Evolutionary conservation across 2,888 invertebrate species (phyloP).

Genomic region (Metalampra italica): DNA sequence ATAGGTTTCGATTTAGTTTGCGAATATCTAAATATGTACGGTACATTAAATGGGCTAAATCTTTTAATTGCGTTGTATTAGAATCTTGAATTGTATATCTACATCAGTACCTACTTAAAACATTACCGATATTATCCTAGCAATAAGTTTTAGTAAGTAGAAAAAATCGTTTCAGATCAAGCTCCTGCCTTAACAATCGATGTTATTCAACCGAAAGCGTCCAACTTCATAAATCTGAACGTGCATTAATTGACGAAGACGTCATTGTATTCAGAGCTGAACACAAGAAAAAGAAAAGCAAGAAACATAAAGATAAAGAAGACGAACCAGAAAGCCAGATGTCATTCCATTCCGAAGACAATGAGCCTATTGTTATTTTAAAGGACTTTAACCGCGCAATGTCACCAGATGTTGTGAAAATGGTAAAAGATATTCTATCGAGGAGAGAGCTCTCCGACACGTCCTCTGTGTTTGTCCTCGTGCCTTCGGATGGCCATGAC

Average conservation of each 20-base stretch:
- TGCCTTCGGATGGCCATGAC: constrained; percentile 22
- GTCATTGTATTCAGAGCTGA: neutral
- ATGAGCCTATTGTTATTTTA: neutral
- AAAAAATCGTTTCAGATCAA: too few relatives aligned
- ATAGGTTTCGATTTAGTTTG: too few relatives aligned
- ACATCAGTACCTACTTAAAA: too few relatives aligned
- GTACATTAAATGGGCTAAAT: too few relatives aligned
- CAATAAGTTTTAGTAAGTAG: too few relatives aligned
- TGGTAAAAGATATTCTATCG: constrained; percentile 29
- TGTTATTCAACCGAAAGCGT: too few relatives aligned
- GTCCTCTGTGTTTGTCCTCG: constrained; percentile 33
- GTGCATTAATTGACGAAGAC: neutral
- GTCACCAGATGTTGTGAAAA: constrained; percentile 19
- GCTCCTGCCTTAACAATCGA: neutral
- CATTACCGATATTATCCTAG: too few relatives aligned
- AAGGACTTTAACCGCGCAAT: neutral
- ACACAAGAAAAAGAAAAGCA: constrained; percentile 3
- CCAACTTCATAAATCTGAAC: neutral
- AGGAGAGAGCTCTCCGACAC: constrained; percentile 20
- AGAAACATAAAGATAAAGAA: neutral
- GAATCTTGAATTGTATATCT: too few relatives aligned
- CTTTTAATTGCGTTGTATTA: too few relatives aligned
- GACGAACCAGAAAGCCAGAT: neutral
- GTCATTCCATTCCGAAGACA: neutral
- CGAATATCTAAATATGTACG: too few relatives aligned